Conservation (phyloP, 2,888 invertebrate species). For the Amphipoea lucens region DNA sequence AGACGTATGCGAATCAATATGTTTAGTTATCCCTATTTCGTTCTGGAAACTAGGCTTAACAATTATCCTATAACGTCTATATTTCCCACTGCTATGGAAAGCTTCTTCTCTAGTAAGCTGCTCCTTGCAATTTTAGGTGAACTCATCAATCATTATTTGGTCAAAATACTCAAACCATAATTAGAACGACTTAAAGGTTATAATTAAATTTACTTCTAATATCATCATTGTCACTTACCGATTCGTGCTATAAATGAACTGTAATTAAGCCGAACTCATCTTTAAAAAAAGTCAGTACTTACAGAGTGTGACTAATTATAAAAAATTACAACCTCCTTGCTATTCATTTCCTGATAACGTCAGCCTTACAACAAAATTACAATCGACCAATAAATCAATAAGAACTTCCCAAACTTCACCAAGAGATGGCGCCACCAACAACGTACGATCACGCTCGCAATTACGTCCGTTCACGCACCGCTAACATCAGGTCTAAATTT, state of each 20-base stretch:
- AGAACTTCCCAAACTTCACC: constrained; percentile 33
- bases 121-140: background rate
- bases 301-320: constrained; percentile 2
- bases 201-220: background rate
- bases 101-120: background rate
- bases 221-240: background rate
- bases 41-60: background rate
- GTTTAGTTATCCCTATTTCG: background rate
- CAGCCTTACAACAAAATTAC: constrained; percentile 17
- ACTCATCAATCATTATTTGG: background rate
- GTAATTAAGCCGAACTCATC: background rate
- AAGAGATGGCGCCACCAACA: constrained; percentile 71
- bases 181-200: too few relatives aligned
- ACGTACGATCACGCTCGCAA: constrained; percentile 59
- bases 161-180: too few relatives aligned
- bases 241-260: background rate
- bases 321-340: background rate
- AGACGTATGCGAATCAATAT: background rate
- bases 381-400: constrained; percentile 47
- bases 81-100: background rate
- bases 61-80: background rate
- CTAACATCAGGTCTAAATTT: constrained; percentile 73
- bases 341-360: constrained; percentile 17
- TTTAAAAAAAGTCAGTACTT: background rate
- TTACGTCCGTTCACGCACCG: constrained; percentile 80